Evolutionary conservation across 1,140 invertebrate genomes (phyloP).

Genomic region (Proales similis): DNA sequence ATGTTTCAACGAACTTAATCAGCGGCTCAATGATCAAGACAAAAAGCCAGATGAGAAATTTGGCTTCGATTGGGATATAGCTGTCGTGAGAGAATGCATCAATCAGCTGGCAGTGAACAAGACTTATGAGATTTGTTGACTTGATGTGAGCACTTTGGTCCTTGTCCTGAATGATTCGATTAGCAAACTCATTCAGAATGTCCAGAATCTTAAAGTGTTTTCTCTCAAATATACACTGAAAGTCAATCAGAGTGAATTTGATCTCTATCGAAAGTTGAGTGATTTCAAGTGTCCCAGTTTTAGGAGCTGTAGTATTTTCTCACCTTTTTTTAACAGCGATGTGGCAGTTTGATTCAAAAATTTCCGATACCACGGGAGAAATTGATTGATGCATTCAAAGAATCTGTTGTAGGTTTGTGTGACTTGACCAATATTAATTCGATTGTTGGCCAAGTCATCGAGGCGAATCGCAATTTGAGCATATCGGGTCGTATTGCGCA

Average conservation of each 20-base stretch:
- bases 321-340: neutral
- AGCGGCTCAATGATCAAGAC: neutral
- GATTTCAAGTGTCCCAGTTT: neutral
- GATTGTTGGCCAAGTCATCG: too few species aligned
- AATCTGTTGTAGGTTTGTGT: conserved; percentile 23
- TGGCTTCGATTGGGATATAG: neutral
- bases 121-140: neutral
- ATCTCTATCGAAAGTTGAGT: neutral
- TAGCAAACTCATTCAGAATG: neutral
- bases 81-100: conserved; percentile 14
- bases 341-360: conserved; percentile 8
- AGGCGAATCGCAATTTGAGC: too few species aligned
- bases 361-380: conserved; percentile 1
- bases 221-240: neutral
- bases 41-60: conserved; percentile 17
- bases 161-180: neutral
- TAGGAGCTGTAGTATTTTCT: neutral
- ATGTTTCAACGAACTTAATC: conserved; percentile 10
- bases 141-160: neutral
- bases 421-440: too few species aligned
- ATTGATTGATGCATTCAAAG: conserved; percentile 13
- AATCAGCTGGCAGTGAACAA: neutral
- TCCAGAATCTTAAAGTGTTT: conserved; percentile 12
- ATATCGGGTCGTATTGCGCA: too few species aligned
- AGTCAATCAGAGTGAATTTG: conserved; percentile 28